Conservation (phyloP, 2,888 invertebrate species). For the Cantharis rufa region DNA sequence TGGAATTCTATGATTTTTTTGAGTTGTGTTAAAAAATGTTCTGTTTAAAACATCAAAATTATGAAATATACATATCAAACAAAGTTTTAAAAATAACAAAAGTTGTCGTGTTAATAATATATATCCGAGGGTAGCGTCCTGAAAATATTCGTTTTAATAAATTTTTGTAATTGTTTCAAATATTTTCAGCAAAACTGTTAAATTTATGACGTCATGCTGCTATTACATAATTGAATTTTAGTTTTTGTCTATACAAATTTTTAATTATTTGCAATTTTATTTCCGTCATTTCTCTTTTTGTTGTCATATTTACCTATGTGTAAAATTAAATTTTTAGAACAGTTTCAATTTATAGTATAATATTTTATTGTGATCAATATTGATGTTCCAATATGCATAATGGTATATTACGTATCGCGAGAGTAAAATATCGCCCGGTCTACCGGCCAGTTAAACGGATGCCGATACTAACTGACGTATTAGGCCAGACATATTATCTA, state of each 20-base stretch:
- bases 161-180: not conserved
- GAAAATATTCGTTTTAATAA: not conserved
- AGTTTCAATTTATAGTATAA: not conserved
- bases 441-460: no score
- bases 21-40: not conserved
- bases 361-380: not conserved
- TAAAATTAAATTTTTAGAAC: not conserved
- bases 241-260: not conserved
- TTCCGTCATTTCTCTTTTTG: not conserved
- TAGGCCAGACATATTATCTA: no score
- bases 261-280: not conserved
- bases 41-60: not conserved
- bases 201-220: not conserved
- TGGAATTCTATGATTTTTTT: not conserved
- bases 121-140: not conserved
- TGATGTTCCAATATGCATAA: not conserved
- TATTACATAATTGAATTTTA: not conserved
- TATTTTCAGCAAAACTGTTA: not conserved
- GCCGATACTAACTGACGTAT: no score
- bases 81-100: not conserved
- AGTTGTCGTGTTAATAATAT: not conserved
- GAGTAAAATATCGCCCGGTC: no score
- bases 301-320: not conserved
- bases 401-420: no score
- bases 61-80: not conserved